These are phyloP conservation scores for Popillia japonica DNA, from an alignment of 1,140 invertebrate genomes.

Conservation along the genomic window DNA sequence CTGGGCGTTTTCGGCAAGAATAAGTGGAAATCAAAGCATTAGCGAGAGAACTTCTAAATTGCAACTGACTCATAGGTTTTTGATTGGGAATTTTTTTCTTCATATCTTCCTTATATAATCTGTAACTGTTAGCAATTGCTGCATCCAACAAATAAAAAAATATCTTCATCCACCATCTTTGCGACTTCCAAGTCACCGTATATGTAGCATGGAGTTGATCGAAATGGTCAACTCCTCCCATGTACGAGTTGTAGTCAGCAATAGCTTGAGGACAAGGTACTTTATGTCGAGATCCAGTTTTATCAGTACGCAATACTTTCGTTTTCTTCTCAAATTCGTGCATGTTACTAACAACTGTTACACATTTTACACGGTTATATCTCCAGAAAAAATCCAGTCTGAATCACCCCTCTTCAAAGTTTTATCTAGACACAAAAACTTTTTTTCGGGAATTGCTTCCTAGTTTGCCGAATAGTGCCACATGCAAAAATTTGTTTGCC, in stretches of 20 bases:
- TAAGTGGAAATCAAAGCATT: background rate
- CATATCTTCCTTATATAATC: slow-evolving; percentile 6
- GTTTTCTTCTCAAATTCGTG: slow-evolving; percentile 44
- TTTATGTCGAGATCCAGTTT: background rate
- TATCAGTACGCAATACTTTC: slow-evolving; percentile 38
- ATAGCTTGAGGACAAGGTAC: slow-evolving; percentile 45
- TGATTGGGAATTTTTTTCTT: background rate
- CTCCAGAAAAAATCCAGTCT: background rate
- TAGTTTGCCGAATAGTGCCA: slow-evolving; percentile 9
- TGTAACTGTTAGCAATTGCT: slow-evolving; percentile 38
- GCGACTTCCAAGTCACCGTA: slow-evolving; percentile 39
- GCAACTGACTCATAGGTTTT: background rate
- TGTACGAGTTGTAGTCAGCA: slow-evolving; percentile 46
- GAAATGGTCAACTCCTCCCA: slow-evolving; percentile 50
- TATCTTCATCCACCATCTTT: slow-evolving; percentile 40
- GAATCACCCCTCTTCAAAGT: background rate
- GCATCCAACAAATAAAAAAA: slow-evolving; percentile 43
- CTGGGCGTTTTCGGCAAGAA: too few relatives aligned
- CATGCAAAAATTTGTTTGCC: background rate
- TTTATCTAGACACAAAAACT: background rate
- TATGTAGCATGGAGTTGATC: slow-evolving; percentile 46
- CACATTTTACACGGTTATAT: slow-evolving; percentile 42
- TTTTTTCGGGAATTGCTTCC: slow-evolving; percentile 27
- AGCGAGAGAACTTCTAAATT: slow-evolving; percentile 30
- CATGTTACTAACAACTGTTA: too few relatives aligned